phyloP scores from a whole-genome alignment of 2,888 invertebrate species.

The Tuta absoluta region DNA sequence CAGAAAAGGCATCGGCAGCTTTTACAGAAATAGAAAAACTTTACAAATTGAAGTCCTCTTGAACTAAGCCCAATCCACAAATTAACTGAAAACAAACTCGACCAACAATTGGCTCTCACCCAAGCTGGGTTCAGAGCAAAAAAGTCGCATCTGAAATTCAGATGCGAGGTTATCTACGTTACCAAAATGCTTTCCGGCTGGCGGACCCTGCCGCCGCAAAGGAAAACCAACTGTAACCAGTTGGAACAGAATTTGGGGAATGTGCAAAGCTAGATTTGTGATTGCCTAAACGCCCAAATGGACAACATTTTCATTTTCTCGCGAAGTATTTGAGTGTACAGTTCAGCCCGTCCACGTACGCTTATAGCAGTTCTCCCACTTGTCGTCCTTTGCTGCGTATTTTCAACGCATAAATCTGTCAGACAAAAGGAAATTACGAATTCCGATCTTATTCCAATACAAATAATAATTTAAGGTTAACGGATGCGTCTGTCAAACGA shows the following conservation, averaged over 20 bases:
- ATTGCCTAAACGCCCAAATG: slow-evolving; percentile 55
- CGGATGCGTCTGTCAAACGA: too few species aligned
- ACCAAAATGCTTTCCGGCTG: slow-evolving; percentile 49
- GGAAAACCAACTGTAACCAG: slow-evolving; percentile 32
- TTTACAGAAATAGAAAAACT: slow-evolving; percentile 26
- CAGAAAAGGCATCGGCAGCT: slow-evolving; percentile 18
- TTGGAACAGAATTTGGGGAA: slow-evolving; percentile 7
- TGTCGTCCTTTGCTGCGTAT: too few species aligned
- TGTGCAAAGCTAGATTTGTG: slow-evolving; percentile 38
- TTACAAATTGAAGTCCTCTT: slow-evolving; percentile 28
- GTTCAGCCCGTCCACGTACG: slow-evolving; percentile 8
- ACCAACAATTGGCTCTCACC: slow-evolving; percentile 57
- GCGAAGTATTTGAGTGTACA: slow-evolving; percentile 32
- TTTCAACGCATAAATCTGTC: too few species aligned
- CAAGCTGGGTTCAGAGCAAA: slow-evolving; percentile 38
- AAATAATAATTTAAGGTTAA: too few species aligned
- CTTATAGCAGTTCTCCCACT: too few species aligned
- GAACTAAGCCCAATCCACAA: slow-evolving; percentile 51
- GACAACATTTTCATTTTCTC: slow-evolving; percentile 58
- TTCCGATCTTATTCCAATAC: too few species aligned
- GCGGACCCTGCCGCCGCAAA: slow-evolving; percentile 12
- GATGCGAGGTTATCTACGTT: slow-evolving; percentile 52
- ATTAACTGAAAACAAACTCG: slow-evolving; percentile 68
- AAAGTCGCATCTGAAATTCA: slow-evolving; percentile 66
- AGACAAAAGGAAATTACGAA: too few species aligned